Evolutionary conservation across 2,888 invertebrate genomes (phyloP), one percentile per base, ranked within the genome.

Genomic region (Troglohyphantes excavatus): DNA sequence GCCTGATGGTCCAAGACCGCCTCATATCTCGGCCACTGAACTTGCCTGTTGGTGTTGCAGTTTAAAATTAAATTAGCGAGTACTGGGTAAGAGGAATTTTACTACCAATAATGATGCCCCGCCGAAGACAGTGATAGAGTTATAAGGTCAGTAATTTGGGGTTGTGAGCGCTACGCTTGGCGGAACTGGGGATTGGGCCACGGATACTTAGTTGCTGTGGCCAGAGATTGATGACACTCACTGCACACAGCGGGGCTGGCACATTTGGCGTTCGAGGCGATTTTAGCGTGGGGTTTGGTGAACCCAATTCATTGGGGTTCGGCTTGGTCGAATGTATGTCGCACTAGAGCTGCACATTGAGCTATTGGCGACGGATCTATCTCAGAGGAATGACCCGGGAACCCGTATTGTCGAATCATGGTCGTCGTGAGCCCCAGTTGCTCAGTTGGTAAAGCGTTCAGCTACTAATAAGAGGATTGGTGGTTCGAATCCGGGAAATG

Each of bases 61-160:
- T 84, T 84, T 84, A 84, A 84, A 84, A 84, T 75, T 67, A 84
- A 84, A 84, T 84, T 84, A 84, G 84, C 33, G 33, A 53, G 67
- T 63, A 68, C 46, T 29, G 67, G 13, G n/a, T 53, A 73, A 75
- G 67, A 65, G 67, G 65, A 72, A 63, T 63, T 83, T 70, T 70
- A 70, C 73, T 73, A 27, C 75, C 84, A 67, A 84, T 84, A 75
- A 84, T 84, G 75, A 84, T 68, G 75, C 21, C 26, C 72, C 17
- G 19, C 21, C 59, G 39, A 23, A 63, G 61, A 29, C 75, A 84
- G 67, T 73, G 83, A 83, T 83, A 53, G 53, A 81, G 81, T 81
- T 81, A 81, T 81, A 81, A 61, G 82, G 59, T 70, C 70, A 59
- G 70, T 82, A 82, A 82, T 82, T 29, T 61, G 6, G 72, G 70